Base-by-base conservation (phyloP, 2,797 vertebrate genomes). In the Hoplostethus mediterraneus region DNA sequence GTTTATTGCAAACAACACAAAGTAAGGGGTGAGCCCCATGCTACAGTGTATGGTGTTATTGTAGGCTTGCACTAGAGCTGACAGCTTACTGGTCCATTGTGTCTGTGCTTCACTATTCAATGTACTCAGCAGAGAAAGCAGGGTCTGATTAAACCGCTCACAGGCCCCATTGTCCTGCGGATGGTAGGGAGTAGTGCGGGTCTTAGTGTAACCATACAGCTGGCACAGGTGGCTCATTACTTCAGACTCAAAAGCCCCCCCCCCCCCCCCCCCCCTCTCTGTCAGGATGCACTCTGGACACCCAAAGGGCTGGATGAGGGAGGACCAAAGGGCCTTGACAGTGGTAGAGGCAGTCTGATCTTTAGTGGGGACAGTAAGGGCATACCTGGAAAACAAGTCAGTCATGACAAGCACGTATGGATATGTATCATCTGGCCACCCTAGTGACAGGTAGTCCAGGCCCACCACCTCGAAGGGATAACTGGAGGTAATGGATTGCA, bases 171-270 rank as follows among this genome's bases (percentile, higher is more conserved):
- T 57, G 3, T 45, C 65, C 90, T 91, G 54, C 3, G 54, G 54
- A 14, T 57, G 54, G 11, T 94, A 95, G 94, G 30, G 54, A 31
- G 54, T 57, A 9, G 54, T 57, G 6, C 12, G 30, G 14, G 3
- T 14, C 28, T 57, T 57, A 3, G 5, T 36, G 4, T 13, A 16
- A 5, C 54, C 54, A 57, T 57, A 57, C 11, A 57, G 6, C 4
- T 16, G 12, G 14, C 54, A 57, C 2, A 57, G 54, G 16, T 17
- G 30, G 1, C 5, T 8, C 40, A 67, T 67, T 44, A 44, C 12
- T 8, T 44, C 40, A 9, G 40, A 44, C 40, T 44, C 42, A 5
- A 67, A 67, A 1, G 65, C 65, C 10, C n/a, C n/a, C n/a, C n/a
- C n/a, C n/a, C n/a, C n/a, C n/a, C n/a, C 10, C 62, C 5, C n/a